Conservation (phyloP, 2,797 vertebrate genomes). For the Pseudocheirus occidentalis region DNA sequence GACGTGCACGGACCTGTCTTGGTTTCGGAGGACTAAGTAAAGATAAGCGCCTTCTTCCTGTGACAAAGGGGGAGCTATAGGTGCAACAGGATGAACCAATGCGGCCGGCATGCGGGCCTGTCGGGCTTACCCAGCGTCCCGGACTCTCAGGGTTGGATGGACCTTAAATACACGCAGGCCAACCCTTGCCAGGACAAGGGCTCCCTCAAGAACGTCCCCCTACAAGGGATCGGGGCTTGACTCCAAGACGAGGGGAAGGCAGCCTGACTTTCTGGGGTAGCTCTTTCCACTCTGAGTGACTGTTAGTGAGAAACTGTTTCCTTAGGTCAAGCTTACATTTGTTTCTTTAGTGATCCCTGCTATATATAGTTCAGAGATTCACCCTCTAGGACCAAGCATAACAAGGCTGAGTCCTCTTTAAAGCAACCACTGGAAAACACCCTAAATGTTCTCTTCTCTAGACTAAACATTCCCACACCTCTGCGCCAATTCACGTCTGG, state of each 20-base stretch:
- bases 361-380: background rate
- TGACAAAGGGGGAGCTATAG: background rate
- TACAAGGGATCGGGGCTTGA: no score
- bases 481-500: background rate
- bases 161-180: no score
- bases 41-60: background rate
- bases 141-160: background rate
- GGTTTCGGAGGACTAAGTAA: background rate
- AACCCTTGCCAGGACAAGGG: no score
- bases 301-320: no score
- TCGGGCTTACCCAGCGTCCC: no score
- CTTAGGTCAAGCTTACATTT: no score
- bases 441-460: background rate
- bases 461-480: background rate
- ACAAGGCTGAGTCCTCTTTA: no score
- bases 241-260: no score
- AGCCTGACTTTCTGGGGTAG: no score
- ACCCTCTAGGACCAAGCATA: no score
- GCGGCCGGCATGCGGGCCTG: rapidly evolving
- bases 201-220: no score
- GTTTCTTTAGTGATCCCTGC: background rate
- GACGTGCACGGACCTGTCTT: background rate
- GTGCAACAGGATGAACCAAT: background rate
- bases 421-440: background rate
- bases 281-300: no score